Conservation (phyloP, 2,113 vertebrate species). For the Crocuta crocuta region DNA sequence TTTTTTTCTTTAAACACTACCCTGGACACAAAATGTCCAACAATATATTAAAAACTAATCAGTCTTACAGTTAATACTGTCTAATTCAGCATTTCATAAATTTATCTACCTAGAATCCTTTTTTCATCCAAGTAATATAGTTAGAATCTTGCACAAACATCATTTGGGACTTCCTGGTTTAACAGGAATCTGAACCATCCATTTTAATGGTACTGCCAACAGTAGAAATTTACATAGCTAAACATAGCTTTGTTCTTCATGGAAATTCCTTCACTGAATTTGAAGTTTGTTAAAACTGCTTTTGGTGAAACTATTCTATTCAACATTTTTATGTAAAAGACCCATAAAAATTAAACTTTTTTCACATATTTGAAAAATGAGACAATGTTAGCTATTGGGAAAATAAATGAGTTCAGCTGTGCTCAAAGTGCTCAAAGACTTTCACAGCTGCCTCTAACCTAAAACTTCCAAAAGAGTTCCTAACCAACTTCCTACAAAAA, state of each 20-base stretch:
- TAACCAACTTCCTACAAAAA: conserved; percentile 4
- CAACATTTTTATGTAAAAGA: conserved; percentile 48
- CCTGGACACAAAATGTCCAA: neutral
- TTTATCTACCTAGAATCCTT: neutral
- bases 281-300: conserved; percentile 21
- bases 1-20: neutral
- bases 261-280: conserved; percentile 18
- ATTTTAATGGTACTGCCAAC: neutral
- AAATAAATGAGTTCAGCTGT: conserved; percentile 27
- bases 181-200: conserved; percentile 33
- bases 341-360: neutral
- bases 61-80: neutral
- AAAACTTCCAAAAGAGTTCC: neutral
- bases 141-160: neutral
- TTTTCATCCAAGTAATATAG: neutral
- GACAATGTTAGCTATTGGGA: neutral
- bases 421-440: neutral
- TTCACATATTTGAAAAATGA: conserved; percentile 35
- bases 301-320: conserved; percentile 45
- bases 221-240: conserved; percentile 15
- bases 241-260: conserved; percentile 24
- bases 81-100: conserved; percentile 5
- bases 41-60: conserved; percentile 33
- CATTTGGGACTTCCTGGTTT: neutral
- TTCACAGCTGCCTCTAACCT: neutral